Conservation (phyloP, 2,888 invertebrate genomes). For the Drosophila setosimentum region DNA sequence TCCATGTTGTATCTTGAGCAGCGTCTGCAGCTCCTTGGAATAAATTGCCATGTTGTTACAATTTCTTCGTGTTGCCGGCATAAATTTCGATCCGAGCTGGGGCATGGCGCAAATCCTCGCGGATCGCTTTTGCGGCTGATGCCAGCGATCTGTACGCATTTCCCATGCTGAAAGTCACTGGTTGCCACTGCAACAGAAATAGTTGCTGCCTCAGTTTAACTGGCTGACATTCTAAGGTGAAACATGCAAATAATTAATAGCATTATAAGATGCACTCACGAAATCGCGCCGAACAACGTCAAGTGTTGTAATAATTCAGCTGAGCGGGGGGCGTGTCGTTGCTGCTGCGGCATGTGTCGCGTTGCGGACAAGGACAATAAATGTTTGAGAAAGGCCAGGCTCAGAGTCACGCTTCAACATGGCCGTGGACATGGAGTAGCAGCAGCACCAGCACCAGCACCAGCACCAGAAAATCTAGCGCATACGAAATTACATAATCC, state of each 20-base stretch:
- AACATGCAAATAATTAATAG: conserved; percentile 85
- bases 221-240: conserved; percentile 83
- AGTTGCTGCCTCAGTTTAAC: conserved; percentile 27
- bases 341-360: conserved; percentile 34
- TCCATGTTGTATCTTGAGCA: conserved; percentile 10
- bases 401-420: conserved; percentile 73
- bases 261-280: conserved; percentile 85
- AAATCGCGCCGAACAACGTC: conserved; percentile 83
- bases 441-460: conserved; percentile 9
- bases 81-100: conserved; percentile 62
- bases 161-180: conserved; percentile 24
- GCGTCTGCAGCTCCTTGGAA: conserved; percentile 58
- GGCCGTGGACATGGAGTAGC: conserved; percentile 44
- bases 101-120: conserved; percentile 46
- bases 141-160: conserved; percentile 57
- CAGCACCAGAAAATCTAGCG: conserved; percentile 37
- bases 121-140: conserved; percentile 2
- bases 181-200: conserved; percentile 13
- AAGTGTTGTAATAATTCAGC: conserved; percentile 81
- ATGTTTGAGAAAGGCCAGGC: conserved; percentile 73
- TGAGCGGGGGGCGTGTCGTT: conserved; percentile 28
- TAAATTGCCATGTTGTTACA: conserved; percentile 81
- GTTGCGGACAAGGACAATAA: conserved; percentile 77
- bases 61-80: conserved; percentile 79
- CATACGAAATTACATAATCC: conserved; percentile 78